phyloP scores from a whole-genome alignment of 2,113 vertebrate species.

The Ochotona curzoniae region DNA sequence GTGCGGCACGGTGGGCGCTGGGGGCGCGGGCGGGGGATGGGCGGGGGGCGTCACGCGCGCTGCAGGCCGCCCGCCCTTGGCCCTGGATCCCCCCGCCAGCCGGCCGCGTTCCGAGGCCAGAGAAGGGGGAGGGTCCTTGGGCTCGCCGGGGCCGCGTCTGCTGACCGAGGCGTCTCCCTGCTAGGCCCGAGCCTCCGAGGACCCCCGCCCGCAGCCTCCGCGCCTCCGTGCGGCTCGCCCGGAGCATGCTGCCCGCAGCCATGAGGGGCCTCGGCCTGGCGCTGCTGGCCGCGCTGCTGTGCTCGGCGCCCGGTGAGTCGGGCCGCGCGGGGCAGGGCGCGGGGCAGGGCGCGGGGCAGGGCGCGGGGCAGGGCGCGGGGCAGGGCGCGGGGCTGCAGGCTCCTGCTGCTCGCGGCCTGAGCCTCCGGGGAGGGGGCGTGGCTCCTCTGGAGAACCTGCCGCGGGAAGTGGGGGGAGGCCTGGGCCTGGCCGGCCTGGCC shows the following conservation, averaged over 20 bases:
- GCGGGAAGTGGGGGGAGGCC: background rate
- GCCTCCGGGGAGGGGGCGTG: too few relatives aligned
- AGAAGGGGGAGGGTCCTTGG: background rate
- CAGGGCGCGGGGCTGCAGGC: background rate
- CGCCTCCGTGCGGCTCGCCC: background rate
- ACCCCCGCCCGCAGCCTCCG: background rate
- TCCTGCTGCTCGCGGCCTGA: too few relatives aligned
- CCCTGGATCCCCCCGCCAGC: background rate
- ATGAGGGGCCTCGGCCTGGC: slow-evolving; percentile 65
- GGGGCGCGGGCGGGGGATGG: background rate
- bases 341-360: background rate
- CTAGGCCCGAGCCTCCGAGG: slow-evolving; percentile 56
- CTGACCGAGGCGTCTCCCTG: background rate
- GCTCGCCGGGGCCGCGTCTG: background rate
- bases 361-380: background rate
- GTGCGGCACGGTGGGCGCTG: background rate
- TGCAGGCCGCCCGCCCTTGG: background rate
- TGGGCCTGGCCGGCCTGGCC: background rate
- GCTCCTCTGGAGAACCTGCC: too few relatives aligned
- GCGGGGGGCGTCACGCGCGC: slow-evolving; percentile 37
- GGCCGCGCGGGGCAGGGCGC: background rate
- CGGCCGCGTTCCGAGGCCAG: background rate
- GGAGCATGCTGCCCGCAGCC: slow-evolving; percentile 66
- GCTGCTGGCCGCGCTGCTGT: slow-evolving; percentile 73
- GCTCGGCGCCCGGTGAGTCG: slow-evolving; percentile 70